Evolutionary conservation across 2,888 invertebrate genomes (phyloP).

Genomic region (Sisyra nigra): DNA sequence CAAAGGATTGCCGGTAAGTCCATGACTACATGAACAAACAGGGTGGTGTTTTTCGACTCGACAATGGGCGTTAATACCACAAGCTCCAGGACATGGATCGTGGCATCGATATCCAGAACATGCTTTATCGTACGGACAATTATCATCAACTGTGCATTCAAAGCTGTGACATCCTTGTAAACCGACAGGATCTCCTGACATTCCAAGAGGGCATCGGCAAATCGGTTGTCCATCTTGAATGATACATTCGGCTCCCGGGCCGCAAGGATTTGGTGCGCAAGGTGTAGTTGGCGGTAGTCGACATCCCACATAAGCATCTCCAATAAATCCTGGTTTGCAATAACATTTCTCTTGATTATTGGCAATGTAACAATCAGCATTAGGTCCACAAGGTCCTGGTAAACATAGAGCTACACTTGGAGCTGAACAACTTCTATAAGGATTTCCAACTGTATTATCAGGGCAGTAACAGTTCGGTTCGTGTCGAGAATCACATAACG

Average conservation of each 20-base stretch:
- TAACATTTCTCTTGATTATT: conserved; percentile 72
- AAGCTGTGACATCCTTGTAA: conserved; percentile 56
- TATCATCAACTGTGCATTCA: conserved; percentile 66
- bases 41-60: conserved; percentile 65
- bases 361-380: conserved; percentile 71
- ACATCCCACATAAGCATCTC: conserved; percentile 69
- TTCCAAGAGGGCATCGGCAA: conserved; percentile 58
- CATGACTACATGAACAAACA: conserved; percentile 56
- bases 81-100: conserved; percentile 70
- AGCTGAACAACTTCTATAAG: conserved; percentile 56
- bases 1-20: conserved; percentile 62
- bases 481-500: conserved; percentile 62
- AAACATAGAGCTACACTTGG: conserved; percentile 49
- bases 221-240: conserved; percentile 51
- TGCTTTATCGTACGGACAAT: conserved; percentile 53
- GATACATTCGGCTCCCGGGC: conserved; percentile 57
- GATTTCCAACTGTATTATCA: conserved; percentile 66
- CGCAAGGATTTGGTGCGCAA: conserved; percentile 68
- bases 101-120: conserved; percentile 68
- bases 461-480: conserved; percentile 75
- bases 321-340: conserved; percentile 56
- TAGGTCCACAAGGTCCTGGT: conserved; percentile 68
- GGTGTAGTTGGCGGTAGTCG: conserved; percentile 47
- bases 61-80: conserved; percentile 59
- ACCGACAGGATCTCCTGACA: conserved; percentile 61